Base-by-base conservation (phyloP, 2,797 vertebrate genomes). In the Eleutherodactylus coqui region DNA sequence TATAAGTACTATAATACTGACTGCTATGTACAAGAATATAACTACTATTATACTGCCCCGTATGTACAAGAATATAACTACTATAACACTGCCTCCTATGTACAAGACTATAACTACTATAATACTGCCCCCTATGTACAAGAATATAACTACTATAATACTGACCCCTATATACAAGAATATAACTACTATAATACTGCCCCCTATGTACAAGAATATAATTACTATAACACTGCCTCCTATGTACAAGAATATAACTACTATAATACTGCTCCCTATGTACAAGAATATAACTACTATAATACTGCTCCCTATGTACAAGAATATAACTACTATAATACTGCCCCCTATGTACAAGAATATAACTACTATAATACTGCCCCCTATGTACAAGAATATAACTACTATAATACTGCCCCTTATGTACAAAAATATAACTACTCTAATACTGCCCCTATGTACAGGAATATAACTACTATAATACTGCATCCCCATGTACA, bases 101-200 rank as follows among this genome's bases (percentile, higher is more conserved):
- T 64, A 64, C 60, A 64, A 34, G 60, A 58, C n/a, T 58, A 58
- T 58, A 58, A 58, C 55, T 58, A 58, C 55, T 58, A 58, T 58
- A 58, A n/a, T 58, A 27, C 21, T 27, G 6, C n/a, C 55, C 7
- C 19, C 8, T 58, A 58, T 58, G 9, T 53, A 53, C 51, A 49
- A 53, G 51, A 53, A 53, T 53, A 53, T 21, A 21, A 53, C 51
- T 53, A 49, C 51, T 24, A 53, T 58, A 58, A n/a, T 58, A 58
- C 55, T 58, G 24, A 24, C 58, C 9, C 21, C 51, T 53, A 53
- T 53, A 4, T n/a, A 27, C n/a, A 60, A 27, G 27, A 60, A n/a
- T 27, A 27, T 27, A 60, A 60, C 7, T 27, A 49, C n/a, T 60
- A 60, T 29, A 60, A 60, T 27, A 60, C 58, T 29, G 58, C 9